These are phyloP conservation scores for Labeo catla DNA, from an alignment of 2,113 vertebrate genomes.

Conservation along the genomic window DNA sequence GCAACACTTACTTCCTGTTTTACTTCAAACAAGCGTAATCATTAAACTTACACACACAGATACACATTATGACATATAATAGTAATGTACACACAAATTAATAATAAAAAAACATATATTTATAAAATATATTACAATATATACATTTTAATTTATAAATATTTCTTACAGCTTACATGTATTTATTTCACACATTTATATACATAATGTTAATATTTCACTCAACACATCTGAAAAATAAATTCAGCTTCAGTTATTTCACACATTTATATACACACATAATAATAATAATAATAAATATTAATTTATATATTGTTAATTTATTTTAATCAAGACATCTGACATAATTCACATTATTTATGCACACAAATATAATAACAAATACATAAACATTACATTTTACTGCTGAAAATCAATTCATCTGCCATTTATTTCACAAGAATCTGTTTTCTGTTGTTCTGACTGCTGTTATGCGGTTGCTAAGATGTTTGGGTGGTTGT, in stretches of 20 bases:
- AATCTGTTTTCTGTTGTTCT: background rate
- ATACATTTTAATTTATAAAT: background rate
- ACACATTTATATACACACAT: too few relatives aligned
- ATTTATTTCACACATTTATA: too few relatives aligned
- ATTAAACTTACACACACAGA: background rate
- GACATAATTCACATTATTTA: background rate
- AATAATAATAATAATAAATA: too few relatives aligned
- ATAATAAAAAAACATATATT: background rate
- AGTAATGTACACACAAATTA: background rate
- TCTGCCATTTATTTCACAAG: too few relatives aligned
- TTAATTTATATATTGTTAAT: too few relatives aligned
- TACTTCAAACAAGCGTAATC: background rate
- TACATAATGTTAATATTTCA: too few relatives aligned
- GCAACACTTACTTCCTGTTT: conserved; percentile 25
- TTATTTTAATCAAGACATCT: background rate
- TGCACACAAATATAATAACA: background rate
- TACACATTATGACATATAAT: background rate
- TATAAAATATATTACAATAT: background rate
- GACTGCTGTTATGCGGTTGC: background rate
- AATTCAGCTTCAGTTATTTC: background rate
- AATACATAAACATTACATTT: background rate
- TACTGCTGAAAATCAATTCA: background rate
- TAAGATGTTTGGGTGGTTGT: background rate
- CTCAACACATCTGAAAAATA: too few relatives aligned
- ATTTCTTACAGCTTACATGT: background rate